Percentiles rank a stretch among this genome's conserved stretches.
Conservation (phyloP, 2,113 vertebrate genomes). For the Microcebus tavaratra region DNA sequence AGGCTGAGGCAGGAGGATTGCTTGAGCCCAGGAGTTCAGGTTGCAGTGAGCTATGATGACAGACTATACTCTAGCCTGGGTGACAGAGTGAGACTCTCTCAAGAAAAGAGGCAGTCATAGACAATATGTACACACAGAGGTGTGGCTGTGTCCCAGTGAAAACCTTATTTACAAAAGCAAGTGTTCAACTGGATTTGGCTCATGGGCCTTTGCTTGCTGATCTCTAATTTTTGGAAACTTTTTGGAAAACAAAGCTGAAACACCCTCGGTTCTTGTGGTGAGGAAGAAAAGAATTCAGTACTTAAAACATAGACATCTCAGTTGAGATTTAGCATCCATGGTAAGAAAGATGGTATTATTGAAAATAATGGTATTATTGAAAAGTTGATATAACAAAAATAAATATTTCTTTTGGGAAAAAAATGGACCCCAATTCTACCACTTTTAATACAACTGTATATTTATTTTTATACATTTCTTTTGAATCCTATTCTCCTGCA, state of each 20-base stretch:
- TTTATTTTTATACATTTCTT: neutral
- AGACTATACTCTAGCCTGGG: too few relatives aligned
- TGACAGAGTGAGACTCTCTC: too few relatives aligned
- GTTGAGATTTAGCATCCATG: neutral
- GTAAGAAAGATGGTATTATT: neutral
- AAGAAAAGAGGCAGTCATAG: too few relatives aligned
- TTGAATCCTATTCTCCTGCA: neutral
- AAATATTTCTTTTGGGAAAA: neutral
- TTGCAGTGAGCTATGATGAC: too few relatives aligned
- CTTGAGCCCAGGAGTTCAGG: too few relatives aligned
- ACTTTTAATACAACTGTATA: neutral
- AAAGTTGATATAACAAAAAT: neutral
- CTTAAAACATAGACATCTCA: neutral
- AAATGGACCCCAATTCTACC: neutral
- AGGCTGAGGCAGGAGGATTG: too few relatives aligned
- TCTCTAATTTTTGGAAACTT: neutral
- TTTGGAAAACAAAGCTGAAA: neutral
- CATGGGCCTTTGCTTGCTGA: neutral
- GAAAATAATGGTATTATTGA: neutral
- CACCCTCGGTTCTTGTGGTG: neutral
- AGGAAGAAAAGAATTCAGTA: neutral
- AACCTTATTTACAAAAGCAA: constrained; percentile 12
- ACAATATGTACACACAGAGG: too few relatives aligned
- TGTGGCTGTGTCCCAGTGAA: neutral
- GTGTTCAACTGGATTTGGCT: neutral